Evolutionary conservation across 2,888 invertebrate genomes (phyloP).

Genomic region (Amphipoea oculea): DNA sequence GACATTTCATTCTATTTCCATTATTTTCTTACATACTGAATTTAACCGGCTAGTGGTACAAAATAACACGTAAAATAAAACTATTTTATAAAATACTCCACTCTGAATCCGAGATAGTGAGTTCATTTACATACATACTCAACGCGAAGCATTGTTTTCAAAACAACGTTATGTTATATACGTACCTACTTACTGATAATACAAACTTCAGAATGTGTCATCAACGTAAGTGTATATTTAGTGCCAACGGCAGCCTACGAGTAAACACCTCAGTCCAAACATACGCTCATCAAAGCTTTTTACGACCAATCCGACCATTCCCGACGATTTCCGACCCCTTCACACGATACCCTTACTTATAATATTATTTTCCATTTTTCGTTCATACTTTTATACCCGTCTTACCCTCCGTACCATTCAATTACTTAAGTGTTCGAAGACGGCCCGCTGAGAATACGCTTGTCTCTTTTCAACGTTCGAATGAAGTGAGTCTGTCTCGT

Average conservation of each 20-base stretch:
- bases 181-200: slow-evolving; percentile 32
- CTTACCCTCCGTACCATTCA: slow-evolving; percentile 85
- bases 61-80: neutral
- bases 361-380: slow-evolving; percentile 87
- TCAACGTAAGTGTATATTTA: slow-evolving; percentile 52
- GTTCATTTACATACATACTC: slow-evolving; percentile 29
- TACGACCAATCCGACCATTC: slow-evolving; percentile 63
- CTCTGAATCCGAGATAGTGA: neutral
- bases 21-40: neutral
- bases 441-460: slow-evolving; percentile 74
- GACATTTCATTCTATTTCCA: neutral
- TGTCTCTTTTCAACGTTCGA: slow-evolving; percentile 75
- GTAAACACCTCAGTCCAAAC: slow-evolving; percentile 62
- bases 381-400: slow-evolving; percentile 81
- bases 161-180: slow-evolving; percentile 20
- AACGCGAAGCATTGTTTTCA: slow-evolving; percentile 29
- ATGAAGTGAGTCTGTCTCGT: slow-evolving; percentile 65
- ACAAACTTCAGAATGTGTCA: slow-evolving; percentile 50
- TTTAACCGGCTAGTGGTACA: neutral
- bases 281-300: slow-evolving; percentile 64
- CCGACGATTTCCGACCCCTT: slow-evolving; percentile 74
- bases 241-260: slow-evolving; percentile 53
- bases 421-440: slow-evolving; percentile 88
- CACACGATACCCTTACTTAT: slow-evolving; percentile 79
- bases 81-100: neutral